Evolutionary conservation across 1,140 invertebrate species (phyloP).

Genomic region (Calephelis virginiensis): DNA sequence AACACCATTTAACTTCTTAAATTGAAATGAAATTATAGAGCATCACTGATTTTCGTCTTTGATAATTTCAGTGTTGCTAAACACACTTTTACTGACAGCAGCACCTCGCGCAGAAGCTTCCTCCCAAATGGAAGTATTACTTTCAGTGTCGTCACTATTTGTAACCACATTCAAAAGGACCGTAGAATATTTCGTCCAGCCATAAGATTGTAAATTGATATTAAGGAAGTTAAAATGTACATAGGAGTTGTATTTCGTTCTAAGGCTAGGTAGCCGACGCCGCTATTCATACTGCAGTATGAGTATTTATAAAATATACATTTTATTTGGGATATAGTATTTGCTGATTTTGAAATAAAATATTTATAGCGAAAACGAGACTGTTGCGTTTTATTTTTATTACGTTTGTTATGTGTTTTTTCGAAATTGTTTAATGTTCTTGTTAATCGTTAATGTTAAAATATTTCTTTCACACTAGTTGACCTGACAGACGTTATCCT

Average conservation of each 20-base stretch:
- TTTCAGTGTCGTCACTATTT: constrained; percentile 5
- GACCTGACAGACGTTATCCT: too few relatives aligned
- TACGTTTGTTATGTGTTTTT: too few relatives aligned
- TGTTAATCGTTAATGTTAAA: too few relatives aligned
- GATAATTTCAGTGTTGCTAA: too few relatives aligned
- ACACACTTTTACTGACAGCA: too few relatives aligned
- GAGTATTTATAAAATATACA: constrained; percentile 51
- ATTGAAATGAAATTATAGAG: not conserved
- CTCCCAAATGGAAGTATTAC: not conserved
- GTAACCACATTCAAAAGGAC: constrained; percentile 13
- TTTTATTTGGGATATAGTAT: constrained; percentile 66
- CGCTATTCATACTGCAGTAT: constrained; percentile 26
- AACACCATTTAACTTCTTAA: not conserved
- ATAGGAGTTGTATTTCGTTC: constrained; percentile 31
- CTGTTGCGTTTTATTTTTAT: not conserved
- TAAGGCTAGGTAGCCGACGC: constrained; percentile 9
- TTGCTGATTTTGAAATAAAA: constrained; percentile 71
- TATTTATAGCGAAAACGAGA: constrained; percentile 56
- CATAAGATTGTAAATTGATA: constrained; percentile 16
- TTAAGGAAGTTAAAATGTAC: constrained; percentile 38
- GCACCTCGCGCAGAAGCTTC: too few relatives aligned
- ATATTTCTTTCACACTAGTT: too few relatives aligned
- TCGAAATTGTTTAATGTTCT: too few relatives aligned
- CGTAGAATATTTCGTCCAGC: constrained; percentile 15
- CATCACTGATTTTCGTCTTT: not conserved